Evolutionary conservation across 1,140 invertebrate species (phyloP).

Genomic region (Whitmania pigra): DNA sequence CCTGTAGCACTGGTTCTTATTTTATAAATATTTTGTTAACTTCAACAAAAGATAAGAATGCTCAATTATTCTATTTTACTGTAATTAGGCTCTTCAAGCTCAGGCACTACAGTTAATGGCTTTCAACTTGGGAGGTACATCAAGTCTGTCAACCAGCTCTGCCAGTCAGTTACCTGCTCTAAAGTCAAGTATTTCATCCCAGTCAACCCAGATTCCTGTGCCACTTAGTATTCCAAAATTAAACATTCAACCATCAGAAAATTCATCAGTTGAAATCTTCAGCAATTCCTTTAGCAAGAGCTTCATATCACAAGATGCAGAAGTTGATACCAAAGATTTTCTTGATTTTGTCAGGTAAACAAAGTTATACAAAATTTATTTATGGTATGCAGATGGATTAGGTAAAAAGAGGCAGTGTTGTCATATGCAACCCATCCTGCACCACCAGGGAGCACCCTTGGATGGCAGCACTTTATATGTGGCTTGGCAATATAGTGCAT

Average conservation of each 20-base stretch:
- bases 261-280: not conserved
- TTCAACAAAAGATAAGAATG: too few species aligned
- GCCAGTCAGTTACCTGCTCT: not conserved
- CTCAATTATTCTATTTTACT: not conserved
- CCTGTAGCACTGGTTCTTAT: slow-evolving; percentile 14
- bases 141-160: not conserved
- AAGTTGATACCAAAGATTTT: slow-evolving; percentile 19
- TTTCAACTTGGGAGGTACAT: not conserved
- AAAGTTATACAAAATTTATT: not conserved
- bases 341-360: slow-evolving; percentile 12
- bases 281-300: too few species aligned
- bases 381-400: too few species aligned
- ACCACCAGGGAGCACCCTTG: too few species aligned
- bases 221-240: not conserved
- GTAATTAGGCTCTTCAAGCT: slow-evolving; percentile 14
- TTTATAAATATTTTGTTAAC: not conserved
- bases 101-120: slow-evolving; percentile 19
- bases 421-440: too few species aligned
- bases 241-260: slow-evolving; percentile 2
- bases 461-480: too few species aligned
- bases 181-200: not conserved
- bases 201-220: not conserved
- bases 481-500: too few species aligned
- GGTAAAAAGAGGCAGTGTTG: too few species aligned
- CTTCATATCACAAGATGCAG: slow-evolving; percentile 11